Evolutionary conservation across 2,888 invertebrate species (phyloP).

Genomic region (Mycalesis mineus): DNA sequence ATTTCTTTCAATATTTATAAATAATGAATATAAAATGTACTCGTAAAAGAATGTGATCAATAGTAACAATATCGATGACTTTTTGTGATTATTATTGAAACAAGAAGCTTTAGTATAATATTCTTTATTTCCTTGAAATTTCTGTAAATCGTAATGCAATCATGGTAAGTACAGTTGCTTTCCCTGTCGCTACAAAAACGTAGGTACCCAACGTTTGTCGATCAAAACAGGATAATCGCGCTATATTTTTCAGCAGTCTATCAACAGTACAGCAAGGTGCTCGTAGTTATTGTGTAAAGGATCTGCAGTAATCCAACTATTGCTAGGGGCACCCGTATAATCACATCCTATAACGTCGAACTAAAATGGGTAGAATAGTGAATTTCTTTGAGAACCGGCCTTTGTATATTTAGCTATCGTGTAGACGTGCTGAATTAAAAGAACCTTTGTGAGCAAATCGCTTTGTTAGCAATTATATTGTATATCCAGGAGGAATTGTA

Average conservation of each 20-base stretch:
- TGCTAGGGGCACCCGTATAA: conserved; percentile 40
- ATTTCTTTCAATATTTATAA: too few species aligned
- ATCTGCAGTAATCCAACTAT: conserved; percentile 8
- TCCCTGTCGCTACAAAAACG: background rate
- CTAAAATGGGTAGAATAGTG: conserved; percentile 32
- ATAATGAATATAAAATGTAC: too few species aligned
- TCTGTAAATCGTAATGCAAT: too few species aligned
- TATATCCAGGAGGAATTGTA: conserved; percentile 4
- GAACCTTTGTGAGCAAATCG: conserved; percentile 20
- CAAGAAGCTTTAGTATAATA: too few species aligned
- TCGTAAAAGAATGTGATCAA: too few species aligned
- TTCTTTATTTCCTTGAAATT: too few species aligned
- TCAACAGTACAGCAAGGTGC: background rate
- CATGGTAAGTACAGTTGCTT: too few species aligned
- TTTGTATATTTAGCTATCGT: conserved; percentile 31
- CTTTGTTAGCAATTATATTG: conserved; percentile 22
- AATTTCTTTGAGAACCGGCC: conserved; percentile 29
- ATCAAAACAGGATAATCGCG: background rate
- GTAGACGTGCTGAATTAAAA: conserved; percentile 28
- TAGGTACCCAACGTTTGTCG: background rate
- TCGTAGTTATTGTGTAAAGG: conserved; percentile 1
- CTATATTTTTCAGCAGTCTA: background rate
- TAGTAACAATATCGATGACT: too few species aligned
- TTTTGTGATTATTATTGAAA: too few species aligned
- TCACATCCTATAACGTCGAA: conserved; percentile 34